phyloP scores from a whole-genome alignment of 2,888 invertebrate species.

The Autographa gamma region DNA sequence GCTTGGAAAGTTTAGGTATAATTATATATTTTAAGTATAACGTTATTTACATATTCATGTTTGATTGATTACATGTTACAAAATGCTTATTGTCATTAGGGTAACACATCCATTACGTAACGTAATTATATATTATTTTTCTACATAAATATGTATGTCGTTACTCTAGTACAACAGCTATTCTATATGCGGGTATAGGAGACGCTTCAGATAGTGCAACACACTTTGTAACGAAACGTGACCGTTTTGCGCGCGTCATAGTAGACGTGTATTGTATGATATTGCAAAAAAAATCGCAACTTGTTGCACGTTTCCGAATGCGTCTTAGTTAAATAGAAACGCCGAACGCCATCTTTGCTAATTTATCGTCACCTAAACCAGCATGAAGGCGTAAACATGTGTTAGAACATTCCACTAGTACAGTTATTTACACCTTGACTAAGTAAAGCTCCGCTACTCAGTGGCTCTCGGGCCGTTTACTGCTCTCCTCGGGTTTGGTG shows the following conservation, averaged over 20 bases:
- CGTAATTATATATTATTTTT: conserved; percentile 43
- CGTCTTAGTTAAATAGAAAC: conserved; percentile 52
- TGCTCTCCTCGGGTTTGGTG: conserved; percentile 64
- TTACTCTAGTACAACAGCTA: conserved; percentile 59
- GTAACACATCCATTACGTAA: conserved; percentile 65
- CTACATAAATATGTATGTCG: conserved; percentile 55
- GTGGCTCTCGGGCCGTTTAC: conserved; percentile 80
- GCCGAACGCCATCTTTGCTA: conserved; percentile 65
- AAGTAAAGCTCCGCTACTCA: conserved; percentile 61
- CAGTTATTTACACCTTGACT: conserved; percentile 60
- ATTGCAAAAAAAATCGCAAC: conserved; percentile 9
- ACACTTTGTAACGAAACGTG: conserved; percentile 11
- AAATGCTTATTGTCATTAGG: conserved; percentile 84
- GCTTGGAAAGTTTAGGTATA: conserved; percentile 59
- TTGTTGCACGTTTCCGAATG: conserved; percentile 35
- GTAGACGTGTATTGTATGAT: neutral
- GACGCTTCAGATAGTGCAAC: conserved; percentile 25
- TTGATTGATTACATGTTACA: conserved; percentile 74
- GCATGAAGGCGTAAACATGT: conserved; percentile 60
- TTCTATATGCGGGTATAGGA: conserved; percentile 35
- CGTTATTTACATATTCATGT: conserved; percentile 70
- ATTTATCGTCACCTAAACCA: conserved; percentile 68
- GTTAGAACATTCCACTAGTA: conserved; percentile 40
- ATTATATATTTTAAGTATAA: conserved; percentile 57
- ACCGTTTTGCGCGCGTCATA: conserved; percentile 11